Evolutionary conservation across 2,888 invertebrate species (phyloP).

Genomic region (Osedax frankpressi): DNA sequence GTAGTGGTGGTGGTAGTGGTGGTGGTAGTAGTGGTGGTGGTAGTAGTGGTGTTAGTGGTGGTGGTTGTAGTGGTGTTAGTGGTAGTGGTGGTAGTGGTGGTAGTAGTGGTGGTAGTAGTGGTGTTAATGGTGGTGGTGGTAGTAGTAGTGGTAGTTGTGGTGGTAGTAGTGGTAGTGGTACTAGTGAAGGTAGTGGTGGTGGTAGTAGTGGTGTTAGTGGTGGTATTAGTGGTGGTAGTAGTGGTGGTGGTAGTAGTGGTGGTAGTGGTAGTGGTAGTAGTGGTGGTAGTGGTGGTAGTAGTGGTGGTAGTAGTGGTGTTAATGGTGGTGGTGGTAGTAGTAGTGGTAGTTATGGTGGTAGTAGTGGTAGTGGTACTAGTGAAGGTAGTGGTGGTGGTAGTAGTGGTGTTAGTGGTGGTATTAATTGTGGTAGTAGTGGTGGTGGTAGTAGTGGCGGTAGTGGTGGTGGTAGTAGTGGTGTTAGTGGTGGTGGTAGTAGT

Average conservation of each 20-base stretch:
- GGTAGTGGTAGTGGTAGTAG: not conserved
- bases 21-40: not conserved
- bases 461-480: not conserved
- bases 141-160: not conserved
- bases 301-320: not conserved
- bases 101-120: not conserved
- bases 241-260: not conserved
- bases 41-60: not conserved
- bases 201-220: not conserved
- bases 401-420: not conserved
- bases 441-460: not conserved
- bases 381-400: not conserved
- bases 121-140: not conserved
- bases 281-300: not conserved
- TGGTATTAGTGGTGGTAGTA: not conserved
- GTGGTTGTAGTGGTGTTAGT: not conserved
- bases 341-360: not conserved
- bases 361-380: not conserved
- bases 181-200: not conserved
- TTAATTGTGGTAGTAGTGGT: not conserved
- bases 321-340: not conserved
- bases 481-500: not conserved
- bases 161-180: not conserved
- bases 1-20: not conserved
- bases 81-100: not conserved